A percentile compares a stretch with the other conserved stretches of the same genome.
These are phyloP conservation scores for Cyclophora punctaria DNA, from an alignment of 2,888 invertebrate species.

Conservation along the genomic window DNA sequence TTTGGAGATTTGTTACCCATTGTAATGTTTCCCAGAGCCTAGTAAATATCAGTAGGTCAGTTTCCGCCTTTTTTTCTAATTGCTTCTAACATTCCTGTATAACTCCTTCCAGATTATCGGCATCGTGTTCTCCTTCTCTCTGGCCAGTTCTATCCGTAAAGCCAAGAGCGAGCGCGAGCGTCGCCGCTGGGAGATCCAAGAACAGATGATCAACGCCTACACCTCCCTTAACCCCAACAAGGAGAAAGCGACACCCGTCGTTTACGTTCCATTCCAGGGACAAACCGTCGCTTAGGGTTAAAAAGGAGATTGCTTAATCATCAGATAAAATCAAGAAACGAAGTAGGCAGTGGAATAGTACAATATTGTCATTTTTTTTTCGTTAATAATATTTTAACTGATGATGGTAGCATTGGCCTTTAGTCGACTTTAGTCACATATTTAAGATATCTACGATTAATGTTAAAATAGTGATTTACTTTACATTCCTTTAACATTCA, in stretches of 20 bases:
- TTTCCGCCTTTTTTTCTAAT: no score
- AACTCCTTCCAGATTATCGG: conserved; percentile 81
- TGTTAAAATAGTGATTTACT: no score
- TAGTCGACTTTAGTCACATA: no score
- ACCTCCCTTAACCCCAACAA: conserved; percentile 56
- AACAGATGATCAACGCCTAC: conserved; percentile 71
- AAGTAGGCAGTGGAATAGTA: background rate
- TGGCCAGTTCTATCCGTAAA: conserved; percentile 88
- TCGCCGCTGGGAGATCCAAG: conserved; percentile 80
- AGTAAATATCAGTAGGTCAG: no score
- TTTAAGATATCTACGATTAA: no score
- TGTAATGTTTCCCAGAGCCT: no score
- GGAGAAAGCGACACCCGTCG: conserved; percentile 54
- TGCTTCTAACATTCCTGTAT: no score
- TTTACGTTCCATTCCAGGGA: conserved; percentile 71
- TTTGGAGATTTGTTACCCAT: no score
- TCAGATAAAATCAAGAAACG: background rate
- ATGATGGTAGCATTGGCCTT: no score
- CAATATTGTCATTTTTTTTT: no score
- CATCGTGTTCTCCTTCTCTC: conserved; percentile 90
- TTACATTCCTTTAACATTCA: no score
- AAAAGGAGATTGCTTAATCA: background rate
- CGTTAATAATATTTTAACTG: no score
- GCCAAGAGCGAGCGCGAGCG: conserved; percentile 83
- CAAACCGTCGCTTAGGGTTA: conserved; percentile 42